These are phyloP conservation scores for Etheostoma spectabile DNA, from an alignment of 2,113 vertebrate genomes.

Conservation along the genomic window DNA sequence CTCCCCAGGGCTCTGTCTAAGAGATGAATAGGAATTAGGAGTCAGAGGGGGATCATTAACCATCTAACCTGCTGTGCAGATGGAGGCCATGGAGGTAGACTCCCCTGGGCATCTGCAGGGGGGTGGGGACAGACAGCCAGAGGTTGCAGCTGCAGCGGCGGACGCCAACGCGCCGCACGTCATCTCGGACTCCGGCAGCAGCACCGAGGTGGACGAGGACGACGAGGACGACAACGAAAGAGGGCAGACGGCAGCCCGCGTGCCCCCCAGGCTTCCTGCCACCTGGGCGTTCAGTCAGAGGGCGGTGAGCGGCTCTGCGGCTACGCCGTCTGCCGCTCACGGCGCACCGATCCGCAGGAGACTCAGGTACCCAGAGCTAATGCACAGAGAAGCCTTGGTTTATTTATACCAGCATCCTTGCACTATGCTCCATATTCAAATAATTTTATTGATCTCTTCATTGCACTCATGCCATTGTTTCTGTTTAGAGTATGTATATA, in stretches of 20 bases:
- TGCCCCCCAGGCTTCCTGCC: conserved; percentile 54
- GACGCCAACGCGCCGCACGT: not conserved
- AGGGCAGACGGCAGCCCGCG: not conserved
- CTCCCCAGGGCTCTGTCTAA: too few species aligned
- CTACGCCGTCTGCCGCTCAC: not conserved
- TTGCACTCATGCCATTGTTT: too few species aligned
- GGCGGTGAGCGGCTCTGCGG: conserved; percentile 5
- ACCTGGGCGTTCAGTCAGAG: conserved; percentile 80
- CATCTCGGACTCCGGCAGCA: conserved; percentile 67
- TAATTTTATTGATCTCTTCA: too few species aligned
- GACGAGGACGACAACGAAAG: not conserved
- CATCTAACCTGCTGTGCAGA: conserved; percentile 52
- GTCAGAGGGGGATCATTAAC: not conserved
- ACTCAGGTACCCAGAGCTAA: conserved; percentile 61
- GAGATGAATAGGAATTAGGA: too few species aligned
- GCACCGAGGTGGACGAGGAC: conserved; percentile 65
- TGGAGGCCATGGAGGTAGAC: conserved; percentile 92
- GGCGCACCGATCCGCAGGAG: conserved; percentile 56
- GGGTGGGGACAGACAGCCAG: not conserved
- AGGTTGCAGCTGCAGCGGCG: not conserved
- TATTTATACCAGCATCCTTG: too few species aligned
- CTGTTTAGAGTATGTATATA: too few species aligned
- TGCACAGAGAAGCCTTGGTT: not conserved
- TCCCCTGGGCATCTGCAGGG: conserved; percentile 46
- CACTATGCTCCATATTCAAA: too few species aligned